These are phyloP conservation scores for Tipula helvola DNA, from an alignment of 2,888 invertebrate species.

Conservation along the genomic window DNA sequence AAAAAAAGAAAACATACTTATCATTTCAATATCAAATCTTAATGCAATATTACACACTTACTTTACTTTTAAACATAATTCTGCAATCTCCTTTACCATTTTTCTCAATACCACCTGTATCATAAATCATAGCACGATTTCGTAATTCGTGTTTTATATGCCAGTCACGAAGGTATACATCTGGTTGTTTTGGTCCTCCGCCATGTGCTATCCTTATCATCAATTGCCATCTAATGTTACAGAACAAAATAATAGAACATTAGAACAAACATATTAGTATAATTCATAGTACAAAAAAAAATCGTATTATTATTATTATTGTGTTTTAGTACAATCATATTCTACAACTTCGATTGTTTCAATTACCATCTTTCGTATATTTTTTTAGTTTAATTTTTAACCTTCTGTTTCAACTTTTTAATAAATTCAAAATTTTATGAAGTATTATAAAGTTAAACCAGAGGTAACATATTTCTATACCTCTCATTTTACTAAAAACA, in stretches of 20 bases:
- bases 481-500: too few relatives aligned
- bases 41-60: neutral
- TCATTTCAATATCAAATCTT: neutral
- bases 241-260: neutral
- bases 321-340: too few relatives aligned
- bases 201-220: constrained; percentile 14
- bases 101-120: neutral
- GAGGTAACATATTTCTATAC: too few relatives aligned
- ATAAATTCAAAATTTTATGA: too few relatives aligned
- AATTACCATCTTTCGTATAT: too few relatives aligned
- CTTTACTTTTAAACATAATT: neutral
- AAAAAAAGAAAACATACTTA: neutral
- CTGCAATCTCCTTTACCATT: neutral
- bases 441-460: too few relatives aligned
- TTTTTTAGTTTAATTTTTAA: too few relatives aligned
- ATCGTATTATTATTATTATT: too few relatives aligned
- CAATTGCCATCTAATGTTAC: constrained; percentile 14
- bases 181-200: constrained; percentile 11
- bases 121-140: constrained; percentile 15
- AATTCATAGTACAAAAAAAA: too few relatives aligned
- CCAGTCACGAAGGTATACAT: constrained; percentile 16
- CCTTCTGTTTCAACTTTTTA: too few relatives aligned
- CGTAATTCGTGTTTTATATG: constrained; percentile 16
- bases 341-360: too few relatives aligned
- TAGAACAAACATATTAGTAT: too few relatives aligned